Evolutionary conservation across 2,888 invertebrate species (phyloP).

Genomic region (Mythimna albipuncta): DNA sequence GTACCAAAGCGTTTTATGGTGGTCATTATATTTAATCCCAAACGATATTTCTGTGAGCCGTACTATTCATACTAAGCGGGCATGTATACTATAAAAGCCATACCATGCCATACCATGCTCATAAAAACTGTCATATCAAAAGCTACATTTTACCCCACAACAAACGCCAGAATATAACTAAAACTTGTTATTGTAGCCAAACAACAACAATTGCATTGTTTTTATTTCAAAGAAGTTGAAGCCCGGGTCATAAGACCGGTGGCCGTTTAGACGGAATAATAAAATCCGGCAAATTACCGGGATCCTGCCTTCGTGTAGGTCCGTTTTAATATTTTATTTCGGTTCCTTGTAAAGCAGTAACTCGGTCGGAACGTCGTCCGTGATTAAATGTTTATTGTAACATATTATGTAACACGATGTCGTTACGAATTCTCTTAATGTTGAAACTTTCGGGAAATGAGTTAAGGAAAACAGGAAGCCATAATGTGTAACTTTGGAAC

Average conservation of each 20-base stretch:
- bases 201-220: slow-evolving; percentile 39
- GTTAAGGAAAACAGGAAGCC: slow-evolving; percentile 29
- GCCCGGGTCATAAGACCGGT: slow-evolving; percentile 32
- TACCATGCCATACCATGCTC: not conserved
- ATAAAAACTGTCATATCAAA: not conserved
- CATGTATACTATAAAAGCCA: not conserved
- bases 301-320: slow-evolving; percentile 21
- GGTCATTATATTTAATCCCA: too few species aligned
- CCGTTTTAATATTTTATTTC: slow-evolving; percentile 56
- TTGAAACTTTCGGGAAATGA: slow-evolving; percentile 30
- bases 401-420: slow-evolving; percentile 39
- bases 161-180: slow-evolving; percentile 10
- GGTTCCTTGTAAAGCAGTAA: slow-evolving; percentile 39
- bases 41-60: too few species aligned
- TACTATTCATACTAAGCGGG: not conserved
- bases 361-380: slow-evolving; percentile 32
- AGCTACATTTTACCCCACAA: slow-evolving; percentile 1
- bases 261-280: slow-evolving; percentile 57
- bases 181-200: slow-evolving; percentile 20
- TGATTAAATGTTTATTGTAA: slow-evolving; percentile 60
- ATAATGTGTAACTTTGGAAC: slow-evolving; percentile 12
- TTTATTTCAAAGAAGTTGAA: slow-evolving; percentile 34
- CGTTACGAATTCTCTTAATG: slow-evolving; percentile 53
- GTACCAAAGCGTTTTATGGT: too few species aligned
- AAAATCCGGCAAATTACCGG: slow-evolving; percentile 49